Percentiles rank a stretch among this genome's conserved stretches.
These are phyloP conservation scores for Rhinogobius similis DNA, from an alignment of 2,113 vertebrate genomes.

Conservation along the genomic window DNA sequence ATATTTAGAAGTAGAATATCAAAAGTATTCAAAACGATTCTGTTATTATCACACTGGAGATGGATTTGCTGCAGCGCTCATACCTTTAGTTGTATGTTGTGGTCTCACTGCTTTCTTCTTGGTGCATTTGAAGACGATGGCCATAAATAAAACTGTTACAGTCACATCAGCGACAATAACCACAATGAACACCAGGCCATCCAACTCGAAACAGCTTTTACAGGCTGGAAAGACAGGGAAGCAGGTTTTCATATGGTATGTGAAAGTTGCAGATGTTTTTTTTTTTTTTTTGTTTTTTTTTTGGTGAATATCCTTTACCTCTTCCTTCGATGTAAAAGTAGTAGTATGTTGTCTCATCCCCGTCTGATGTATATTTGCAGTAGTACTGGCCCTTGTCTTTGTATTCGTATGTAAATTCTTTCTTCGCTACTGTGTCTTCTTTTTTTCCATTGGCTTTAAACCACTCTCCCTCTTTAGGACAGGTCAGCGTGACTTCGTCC, in stretches of 20 bases:
- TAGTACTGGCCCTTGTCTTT: accelerated
- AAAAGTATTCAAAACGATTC: too few relatives aligned
- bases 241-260: not conserved
- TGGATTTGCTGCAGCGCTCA: not conserved
- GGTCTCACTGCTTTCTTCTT: conserved; percentile 10
- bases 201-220: conserved; percentile 62
- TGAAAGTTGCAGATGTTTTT: too few relatives aligned
- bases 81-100: conserved; percentile 2
- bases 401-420: accelerated
- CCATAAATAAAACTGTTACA: conserved; percentile 40
- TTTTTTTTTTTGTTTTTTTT: too few relatives aligned
- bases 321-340: conserved; percentile 65
- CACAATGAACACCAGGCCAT: accelerated
- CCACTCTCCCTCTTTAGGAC: accelerated
- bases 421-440: too few relatives aligned
- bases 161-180: conserved; percentile 32
- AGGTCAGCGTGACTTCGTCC: accelerated
- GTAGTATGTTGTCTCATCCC: accelerated
- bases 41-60: not conserved
- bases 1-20: not conserved
- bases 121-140: conserved; percentile 43
- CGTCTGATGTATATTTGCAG: not conserved
- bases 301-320: conserved; percentile 48
- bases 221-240: conserved; percentile 53
- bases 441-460: accelerated